A percentile compares a stretch with the other conserved stretches of the same genome.
Evolutionary conservation across 2,888 invertebrate genomes (phyloP).

Genomic region (Cataglyphis livida): DNA sequence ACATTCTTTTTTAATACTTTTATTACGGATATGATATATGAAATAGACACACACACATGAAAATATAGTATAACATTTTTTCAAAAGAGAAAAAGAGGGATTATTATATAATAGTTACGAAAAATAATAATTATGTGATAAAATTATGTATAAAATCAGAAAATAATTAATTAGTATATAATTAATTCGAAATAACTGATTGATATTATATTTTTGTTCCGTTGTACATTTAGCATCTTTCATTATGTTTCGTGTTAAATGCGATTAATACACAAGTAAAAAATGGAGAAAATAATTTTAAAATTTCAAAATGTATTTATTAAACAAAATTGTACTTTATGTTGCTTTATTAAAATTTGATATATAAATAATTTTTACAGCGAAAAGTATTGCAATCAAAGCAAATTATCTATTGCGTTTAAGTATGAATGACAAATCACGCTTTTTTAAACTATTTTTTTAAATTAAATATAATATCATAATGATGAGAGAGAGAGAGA

Average conservation of each 20-base stretch:
- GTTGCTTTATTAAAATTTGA: slow-evolving; percentile 21
- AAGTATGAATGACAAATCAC: not conserved
- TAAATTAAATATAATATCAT: slow-evolving; percentile 34
- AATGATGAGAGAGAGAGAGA: not conserved
- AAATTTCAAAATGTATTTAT: not conserved
- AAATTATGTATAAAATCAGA: not conserved
- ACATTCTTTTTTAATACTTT: not conserved
- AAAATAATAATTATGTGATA: not conserved
- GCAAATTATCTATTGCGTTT: not conserved
- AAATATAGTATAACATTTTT: not conserved
- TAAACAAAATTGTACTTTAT: not conserved
- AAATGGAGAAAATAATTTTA: not conserved
- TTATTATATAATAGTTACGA: not conserved
- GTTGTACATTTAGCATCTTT: not conserved
- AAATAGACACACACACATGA: not conserved
- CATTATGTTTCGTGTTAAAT: slow-evolving; percentile 14
- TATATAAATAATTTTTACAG: slow-evolving; percentile 9
- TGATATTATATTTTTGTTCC: not conserved
- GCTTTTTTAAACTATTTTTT: slow-evolving; percentile 6
- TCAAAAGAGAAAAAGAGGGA: not conserved
- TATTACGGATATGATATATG: not conserved
- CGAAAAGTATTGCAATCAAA: slow-evolving; percentile 12
- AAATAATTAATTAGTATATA: not conserved
- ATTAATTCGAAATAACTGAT: not conserved
- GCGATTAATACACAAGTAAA: slow-evolving; percentile 4